These are phyloP conservation scores for Epinephelus awoara DNA, from an alignment of 2,797 vertebrate genomes.

Conservation along the genomic window DNA sequence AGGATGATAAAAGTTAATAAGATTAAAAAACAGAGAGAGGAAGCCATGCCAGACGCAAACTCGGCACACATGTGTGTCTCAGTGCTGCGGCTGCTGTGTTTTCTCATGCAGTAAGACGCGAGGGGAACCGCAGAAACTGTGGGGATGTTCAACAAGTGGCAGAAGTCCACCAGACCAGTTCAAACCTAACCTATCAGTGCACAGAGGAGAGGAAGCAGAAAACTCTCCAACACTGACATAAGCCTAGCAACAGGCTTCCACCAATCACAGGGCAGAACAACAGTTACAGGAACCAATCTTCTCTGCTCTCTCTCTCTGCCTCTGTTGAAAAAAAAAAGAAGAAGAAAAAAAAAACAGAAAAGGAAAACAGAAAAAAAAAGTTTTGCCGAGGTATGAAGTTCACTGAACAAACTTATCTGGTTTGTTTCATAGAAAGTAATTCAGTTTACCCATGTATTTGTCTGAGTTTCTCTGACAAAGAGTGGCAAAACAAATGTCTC, in stretches of 20 bases:
- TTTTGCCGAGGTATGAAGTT: constrained; percentile 81
- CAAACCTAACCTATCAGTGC: constrained; percentile 85
- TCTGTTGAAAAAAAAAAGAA: constrained; percentile 55
- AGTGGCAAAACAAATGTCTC: constrained; percentile 51
- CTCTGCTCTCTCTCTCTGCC: constrained; percentile 74
- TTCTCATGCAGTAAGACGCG: constrained; percentile 64
- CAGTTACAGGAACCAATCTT: constrained; percentile 87
- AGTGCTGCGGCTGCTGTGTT: constrained; percentile 62
- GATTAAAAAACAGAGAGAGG: constrained; percentile 61
- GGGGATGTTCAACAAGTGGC: constrained; percentile 89
- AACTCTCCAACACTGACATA: constrained; percentile 84
- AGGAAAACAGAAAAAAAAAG: constrained; percentile 67
- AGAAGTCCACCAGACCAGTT: constrained; percentile 84
- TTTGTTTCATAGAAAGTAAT: constrained; percentile 59
- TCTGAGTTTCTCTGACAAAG: constrained; percentile 49
- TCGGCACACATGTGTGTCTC: constrained; percentile 64
- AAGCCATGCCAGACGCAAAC: constrained; percentile 57
- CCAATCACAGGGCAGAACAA: constrained; percentile 90
- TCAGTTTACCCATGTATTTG: constrained; percentile 39
- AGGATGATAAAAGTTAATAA: constrained; percentile 63
- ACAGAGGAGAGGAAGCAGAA: constrained; percentile 79
- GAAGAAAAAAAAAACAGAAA: constrained; percentile 22
- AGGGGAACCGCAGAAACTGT: constrained; percentile 79
- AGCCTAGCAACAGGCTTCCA: constrained; percentile 92
- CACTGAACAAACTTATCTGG: constrained; percentile 67